Base-by-base conservation (phyloP, 2,888 invertebrate species). In the Spicauda simplicius region DNA sequence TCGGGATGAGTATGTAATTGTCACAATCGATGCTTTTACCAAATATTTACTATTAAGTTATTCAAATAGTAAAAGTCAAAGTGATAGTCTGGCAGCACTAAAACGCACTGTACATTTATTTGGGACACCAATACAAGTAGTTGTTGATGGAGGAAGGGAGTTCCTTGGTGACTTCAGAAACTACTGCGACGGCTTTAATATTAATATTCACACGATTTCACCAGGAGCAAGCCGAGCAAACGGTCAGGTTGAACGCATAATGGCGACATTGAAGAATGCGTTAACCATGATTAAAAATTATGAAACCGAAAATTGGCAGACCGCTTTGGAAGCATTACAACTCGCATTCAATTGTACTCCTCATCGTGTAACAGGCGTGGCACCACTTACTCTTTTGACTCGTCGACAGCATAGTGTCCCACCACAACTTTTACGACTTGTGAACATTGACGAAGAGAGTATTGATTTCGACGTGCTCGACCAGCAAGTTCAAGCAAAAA, bases 261-360 rank as follows among this genome's bases (percentile, higher is more conserved):
- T 57, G 57, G 62, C 65, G 0, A 76, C 72, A 0, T 57, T 76
- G 11, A 74, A 74, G 52, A 77, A 74, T 50, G 71, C 63, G 2
- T 33, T 76, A 7, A 55, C 56, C 0, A 75, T 76, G 55, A 73
- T 77, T 0, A 73, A 74, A 59, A 77, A 76, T 59, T 75, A 74
- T 61, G 74, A 76, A 33, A 74, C 72, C 30, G 30, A 30, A 7
- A 30, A 30, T 30, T 30, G 30, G 30, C 30, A 30, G 30, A 30
- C 30, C 3, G 30, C 30, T 3, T 30, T 30, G 30, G 30, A 30
- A 30, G 30, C 30, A 30, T 5, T 30, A 5, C 4, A 3, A 30
- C 30, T 30, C 30, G 4, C n/a, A n/a, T n/a, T n/a, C n/a, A n/a
- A n/a, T n/a, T n/a, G n/a, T n/a, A n/a, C n/a, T n/a, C n/a, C n/a